Percentiles rank a stretch among this genome's conserved stretches.
These are phyloP conservation scores for Mactra quadrangularis DNA, from an alignment of 1,140 invertebrate species.

Conservation along the genomic window DNA sequence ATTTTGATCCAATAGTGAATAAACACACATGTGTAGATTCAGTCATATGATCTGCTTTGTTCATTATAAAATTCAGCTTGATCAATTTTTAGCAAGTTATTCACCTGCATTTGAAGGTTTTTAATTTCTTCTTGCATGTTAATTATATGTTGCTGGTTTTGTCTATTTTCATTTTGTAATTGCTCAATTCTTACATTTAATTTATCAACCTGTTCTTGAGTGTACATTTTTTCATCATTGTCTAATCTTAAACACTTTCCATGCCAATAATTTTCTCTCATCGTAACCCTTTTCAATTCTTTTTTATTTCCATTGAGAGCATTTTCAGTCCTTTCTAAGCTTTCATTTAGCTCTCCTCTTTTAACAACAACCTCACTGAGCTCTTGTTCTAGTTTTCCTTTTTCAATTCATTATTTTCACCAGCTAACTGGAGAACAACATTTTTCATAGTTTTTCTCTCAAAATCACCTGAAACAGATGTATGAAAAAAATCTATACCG, in stretches of 20 bases:
- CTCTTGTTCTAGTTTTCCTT: no score
- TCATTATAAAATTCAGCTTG: neutral
- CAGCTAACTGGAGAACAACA: no score
- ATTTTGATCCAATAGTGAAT: no score
- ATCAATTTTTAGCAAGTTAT: neutral
- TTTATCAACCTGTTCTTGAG: neutral
- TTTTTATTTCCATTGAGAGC: no score
- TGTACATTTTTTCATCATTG: neutral
- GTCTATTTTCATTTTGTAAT: neutral
- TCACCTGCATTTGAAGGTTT: neutral
- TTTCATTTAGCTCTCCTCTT: no score
- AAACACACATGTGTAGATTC: conserved; percentile 1
- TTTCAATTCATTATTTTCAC: no score
- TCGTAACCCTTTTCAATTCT: conserved; percentile 1
- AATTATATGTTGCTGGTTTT: neutral
- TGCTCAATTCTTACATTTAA: neutral
- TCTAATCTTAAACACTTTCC: neutral
- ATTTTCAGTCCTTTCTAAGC: no score
- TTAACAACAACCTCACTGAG: no score
- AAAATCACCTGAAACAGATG: no score
- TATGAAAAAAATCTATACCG: no score
- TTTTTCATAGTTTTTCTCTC: no score
- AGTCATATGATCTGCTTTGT: neutral
- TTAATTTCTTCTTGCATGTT: neutral
- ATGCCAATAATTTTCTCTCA: conserved; percentile 15